These are phyloP conservation scores for Nesogale talazaci DNA, from an alignment of 2,113 vertebrate genomes.

Conservation along the genomic window DNA sequence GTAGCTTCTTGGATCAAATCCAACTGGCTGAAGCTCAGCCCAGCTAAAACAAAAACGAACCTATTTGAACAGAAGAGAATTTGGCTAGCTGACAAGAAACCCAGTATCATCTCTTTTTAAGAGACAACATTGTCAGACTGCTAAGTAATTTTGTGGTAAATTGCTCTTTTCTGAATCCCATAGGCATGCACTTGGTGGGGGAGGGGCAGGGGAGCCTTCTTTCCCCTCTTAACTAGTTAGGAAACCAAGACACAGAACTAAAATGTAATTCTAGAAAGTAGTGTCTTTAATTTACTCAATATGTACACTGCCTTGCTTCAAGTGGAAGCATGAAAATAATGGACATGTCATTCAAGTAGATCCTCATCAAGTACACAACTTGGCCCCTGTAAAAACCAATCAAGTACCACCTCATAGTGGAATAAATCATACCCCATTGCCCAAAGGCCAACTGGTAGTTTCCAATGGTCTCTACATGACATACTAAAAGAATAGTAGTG, in stretches of 20 bases:
- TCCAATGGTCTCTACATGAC: too few relatives aligned
- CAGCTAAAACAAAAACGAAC: constrained; percentile 57
- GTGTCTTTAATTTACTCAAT: constrained; percentile 33
- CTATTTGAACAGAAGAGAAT: constrained; percentile 47
- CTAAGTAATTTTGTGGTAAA: constrained; percentile 64
- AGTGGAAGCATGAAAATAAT: constrained; percentile 10
- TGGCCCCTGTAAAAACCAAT: background rate
- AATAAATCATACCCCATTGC: background rate
- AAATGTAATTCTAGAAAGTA: constrained; percentile 63
- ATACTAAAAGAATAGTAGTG: too few relatives aligned
- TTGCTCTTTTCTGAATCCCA: constrained; percentile 57
- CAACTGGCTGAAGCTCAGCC: constrained; percentile 13
- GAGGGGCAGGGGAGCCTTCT: background rate
- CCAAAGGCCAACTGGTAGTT: too few relatives aligned
- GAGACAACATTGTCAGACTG: constrained; percentile 21
- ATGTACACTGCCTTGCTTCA: background rate
- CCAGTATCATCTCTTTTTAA: constrained; percentile 44
- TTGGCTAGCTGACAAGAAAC: constrained; percentile 61
- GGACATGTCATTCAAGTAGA: background rate
- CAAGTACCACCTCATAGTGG: background rate
- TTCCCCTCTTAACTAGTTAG: constrained; percentile 35
- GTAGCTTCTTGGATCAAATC: constrained; percentile 38
- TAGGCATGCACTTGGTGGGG: constrained; percentile 6
- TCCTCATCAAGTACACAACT: background rate
- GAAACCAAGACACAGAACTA: constrained; percentile 58